Evolutionary conservation across 2,113 vertebrate genomes (phyloP), one percentile per base, ranked within the genome.

Genomic region (Salvator merianae): DNA sequence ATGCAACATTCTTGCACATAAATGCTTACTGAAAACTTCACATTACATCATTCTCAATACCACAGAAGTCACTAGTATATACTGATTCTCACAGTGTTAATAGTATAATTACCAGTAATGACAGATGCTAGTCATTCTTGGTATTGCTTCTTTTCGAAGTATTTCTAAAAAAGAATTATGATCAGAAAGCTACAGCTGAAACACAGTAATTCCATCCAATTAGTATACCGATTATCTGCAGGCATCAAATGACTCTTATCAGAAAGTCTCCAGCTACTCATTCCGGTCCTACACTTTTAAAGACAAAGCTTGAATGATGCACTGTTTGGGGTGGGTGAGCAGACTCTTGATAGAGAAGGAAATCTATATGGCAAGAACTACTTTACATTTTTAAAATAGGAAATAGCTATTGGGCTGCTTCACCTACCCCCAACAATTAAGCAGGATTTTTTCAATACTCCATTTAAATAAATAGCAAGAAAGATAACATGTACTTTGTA

Each of bases 71-170:
- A 85, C 32, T 90, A 91, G 88, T 78, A 88, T 91, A 93, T 83
- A 90, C 88, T 84, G 89, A 92, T 92, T 90, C 89, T 85, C 92
- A 91, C 88, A 83, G 71, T 90, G 88, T 88, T 93, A 92, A 91
- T 88, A 89, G 89, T 53, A 88, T 0, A 32, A 89, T 72, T 18
- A 0, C 84, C 81, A 91, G 69, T 78, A 91, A 72, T 90, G 79
- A 92, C 38, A 92, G 89, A 90, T 88, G 86, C 74, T 90, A 89
- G 89, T 92, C 86, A 92, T 88, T 87, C 88, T 91, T 86, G 89
- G 89, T 85, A 90, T 74, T 90, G 91, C 86, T 88, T 86, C 90
- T 72, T 85, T 79, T 50, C n/a, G 63, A 65, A 20, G 34, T 84
- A 71, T 91, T 92, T 91, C 83, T 91, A 90, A 90, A 80, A 90